phyloP scores from a whole-genome alignment of 2,797 vertebrate species.

The Alfaro cultratus region DNA sequence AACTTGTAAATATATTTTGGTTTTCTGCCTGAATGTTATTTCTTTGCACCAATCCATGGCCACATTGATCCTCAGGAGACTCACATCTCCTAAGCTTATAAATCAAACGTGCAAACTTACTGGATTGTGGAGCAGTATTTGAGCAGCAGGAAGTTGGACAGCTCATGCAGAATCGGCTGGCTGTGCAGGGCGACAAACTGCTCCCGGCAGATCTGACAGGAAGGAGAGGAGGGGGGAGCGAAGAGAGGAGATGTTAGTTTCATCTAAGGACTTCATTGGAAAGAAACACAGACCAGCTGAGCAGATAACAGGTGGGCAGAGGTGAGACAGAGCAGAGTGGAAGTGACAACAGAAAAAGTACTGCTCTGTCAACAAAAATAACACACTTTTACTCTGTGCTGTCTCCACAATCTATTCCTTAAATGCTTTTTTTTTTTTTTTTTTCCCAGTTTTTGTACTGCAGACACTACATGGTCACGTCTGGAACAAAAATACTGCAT shows the following conservation, averaged over 20 bases:
- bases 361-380: neutral
- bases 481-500: neutral
- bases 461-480: neutral
- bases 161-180: constrained; percentile 90
- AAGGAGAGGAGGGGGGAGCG: constrained; percentile 17
- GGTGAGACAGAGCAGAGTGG: neutral
- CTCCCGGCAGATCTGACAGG: constrained; percentile 90
- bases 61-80: neutral
- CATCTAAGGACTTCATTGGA: constrained; percentile 9
- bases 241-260: constrained; percentile 26
- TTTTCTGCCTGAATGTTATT: neutral
- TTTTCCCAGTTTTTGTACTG: neutral
- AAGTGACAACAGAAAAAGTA: neutral
- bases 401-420: neutral
- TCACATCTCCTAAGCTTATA: neutral
- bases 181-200: constrained; percentile 93
- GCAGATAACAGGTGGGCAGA: constrained; percentile 6
- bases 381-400: neutral
- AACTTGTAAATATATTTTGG: neutral
- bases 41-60: neutral
- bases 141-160: constrained; percentile 86
- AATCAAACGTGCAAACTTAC: constrained; percentile 67
- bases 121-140: constrained; percentile 80
- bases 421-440: neutral
- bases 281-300: constrained; percentile 17